phyloP scores from a whole-genome alignment of 2,113 vertebrate genomes.

The Myotis lucifugus region DNA sequence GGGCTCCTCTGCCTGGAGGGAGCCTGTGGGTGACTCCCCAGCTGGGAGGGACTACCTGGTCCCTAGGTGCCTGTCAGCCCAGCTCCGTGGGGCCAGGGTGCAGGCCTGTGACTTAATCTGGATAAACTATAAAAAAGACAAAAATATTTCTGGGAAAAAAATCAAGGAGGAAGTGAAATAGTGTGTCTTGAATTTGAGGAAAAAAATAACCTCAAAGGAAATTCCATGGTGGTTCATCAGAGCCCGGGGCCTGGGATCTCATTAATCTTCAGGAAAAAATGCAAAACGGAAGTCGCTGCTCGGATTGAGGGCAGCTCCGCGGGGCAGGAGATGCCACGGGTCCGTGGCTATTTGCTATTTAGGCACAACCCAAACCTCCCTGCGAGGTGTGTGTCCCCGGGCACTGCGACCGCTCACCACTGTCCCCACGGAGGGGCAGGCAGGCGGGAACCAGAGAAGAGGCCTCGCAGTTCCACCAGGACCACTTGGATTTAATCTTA shows the following conservation, averaged over 20 bases:
- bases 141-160: conserved; percentile 71
- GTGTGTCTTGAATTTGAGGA: conserved; percentile 62
- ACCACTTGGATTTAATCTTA: conserved; percentile 64
- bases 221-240: conserved; percentile 69
- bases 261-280: conserved; percentile 51
- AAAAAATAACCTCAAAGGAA: conserved; percentile 72
- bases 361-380: not conserved
- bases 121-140: conserved; percentile 62
- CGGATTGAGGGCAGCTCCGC: not conserved
- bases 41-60: not conserved
- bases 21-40: not conserved
- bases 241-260: conserved; percentile 61
- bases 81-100: not conserved
- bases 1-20: not conserved
- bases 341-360: conserved; percentile 59
- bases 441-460: conserved; percentile 66
- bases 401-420: conserved; percentile 48
- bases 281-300: conserved; percentile 53
- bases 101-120: conserved; percentile 51
- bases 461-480: conserved; percentile 56
- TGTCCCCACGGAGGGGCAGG: conserved; percentile 38
- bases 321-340: conserved; percentile 40
- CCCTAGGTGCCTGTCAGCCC: conserved; percentile 30
- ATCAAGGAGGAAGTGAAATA: conserved; percentile 61
- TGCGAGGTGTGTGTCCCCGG: not conserved